phyloP scores from a whole-genome alignment of 2,888 invertebrate species.

The Hydraecia micacea region DNA sequence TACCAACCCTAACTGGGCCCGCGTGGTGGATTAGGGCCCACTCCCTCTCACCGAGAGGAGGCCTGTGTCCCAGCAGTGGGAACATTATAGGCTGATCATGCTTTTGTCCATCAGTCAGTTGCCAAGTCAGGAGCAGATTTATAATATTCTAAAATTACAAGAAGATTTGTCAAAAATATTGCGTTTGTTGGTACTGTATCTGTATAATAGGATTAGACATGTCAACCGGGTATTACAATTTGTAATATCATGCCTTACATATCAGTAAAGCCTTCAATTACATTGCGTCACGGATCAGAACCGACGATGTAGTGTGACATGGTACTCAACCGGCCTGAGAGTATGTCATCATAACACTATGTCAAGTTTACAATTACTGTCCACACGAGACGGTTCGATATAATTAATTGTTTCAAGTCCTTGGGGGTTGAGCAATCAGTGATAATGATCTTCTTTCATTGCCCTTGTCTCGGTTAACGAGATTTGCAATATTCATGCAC shows the following conservation, averaged over 20 bases:
- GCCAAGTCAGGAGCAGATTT: neutral
- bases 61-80: neutral
- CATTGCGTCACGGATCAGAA: conserved; percentile 50
- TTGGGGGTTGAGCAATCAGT: conserved; percentile 32
- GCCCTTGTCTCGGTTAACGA: conserved; percentile 33
- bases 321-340: conserved; percentile 43
- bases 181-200: neutral
- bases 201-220: conserved; percentile 47
- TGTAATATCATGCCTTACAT: conserved; percentile 53
- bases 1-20: neutral
- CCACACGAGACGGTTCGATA: conserved; percentile 46
- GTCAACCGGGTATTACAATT: conserved; percentile 51
- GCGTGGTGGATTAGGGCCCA: neutral
- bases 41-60: neutral
- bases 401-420: conserved; percentile 63
- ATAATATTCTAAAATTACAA: neutral
- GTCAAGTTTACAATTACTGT: conserved; percentile 67
- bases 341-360: conserved; percentile 52
- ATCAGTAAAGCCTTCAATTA: conserved; percentile 40
- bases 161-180: neutral
- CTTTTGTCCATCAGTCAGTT: neutral
- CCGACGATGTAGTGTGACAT: conserved; percentile 38
- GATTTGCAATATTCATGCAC: conserved; percentile 3
- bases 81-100: neutral
- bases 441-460: conserved; percentile 53